Base-by-base conservation (phyloP, 2,113 vertebrate species). In the Corythornis vintsioides region DNA sequence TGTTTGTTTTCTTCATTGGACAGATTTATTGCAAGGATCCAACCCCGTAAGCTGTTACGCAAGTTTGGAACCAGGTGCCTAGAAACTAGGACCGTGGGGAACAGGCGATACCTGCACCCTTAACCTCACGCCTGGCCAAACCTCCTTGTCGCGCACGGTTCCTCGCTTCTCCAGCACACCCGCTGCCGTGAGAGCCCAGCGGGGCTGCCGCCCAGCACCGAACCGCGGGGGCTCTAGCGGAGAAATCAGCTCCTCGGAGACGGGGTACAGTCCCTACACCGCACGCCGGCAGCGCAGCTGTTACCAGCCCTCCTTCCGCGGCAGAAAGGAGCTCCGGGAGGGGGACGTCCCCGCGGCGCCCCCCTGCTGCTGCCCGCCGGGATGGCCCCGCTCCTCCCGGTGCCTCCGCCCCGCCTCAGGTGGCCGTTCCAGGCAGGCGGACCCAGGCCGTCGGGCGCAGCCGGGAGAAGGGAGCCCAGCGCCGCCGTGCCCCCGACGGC, bases 1-100 rank as follows among this genome's bases (percentile, higher is more conserved):
- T 25, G 10, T 6, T 5, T 14, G 12, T 29, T 31, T 43, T 19
- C 56, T 45, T 3, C 15, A 19, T 3, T 2, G 24, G 22, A 10
- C 21, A 10, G 25, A 31, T 18, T 14, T 2, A 22, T 26, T 25
- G 21, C 26, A 7, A 22, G 40, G 25, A 18, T 8, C 6, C 67
- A 15, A 3, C 1, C 28, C 40, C 0, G 5, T 1, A 11, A 38
- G 19, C 25, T 29, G 11, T 9, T 4, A 20, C 0, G 0, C 55
- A 12, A 17, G 17, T 7, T 1, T 5, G 38, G 5, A 26, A 10
- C 77, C 2, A 5, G 16, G 11, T 2, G 25, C 50, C 18, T 6
- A 1, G 5, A 9, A 33, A 13, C 43, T 15, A 3, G 1, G 48
- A 21, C 7, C 20, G 10, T 1, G 13, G 9, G 15, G 19, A 25